Base-by-base conservation (phyloP, 1,140 invertebrate species). In the Drosophila pandora region DNA sequence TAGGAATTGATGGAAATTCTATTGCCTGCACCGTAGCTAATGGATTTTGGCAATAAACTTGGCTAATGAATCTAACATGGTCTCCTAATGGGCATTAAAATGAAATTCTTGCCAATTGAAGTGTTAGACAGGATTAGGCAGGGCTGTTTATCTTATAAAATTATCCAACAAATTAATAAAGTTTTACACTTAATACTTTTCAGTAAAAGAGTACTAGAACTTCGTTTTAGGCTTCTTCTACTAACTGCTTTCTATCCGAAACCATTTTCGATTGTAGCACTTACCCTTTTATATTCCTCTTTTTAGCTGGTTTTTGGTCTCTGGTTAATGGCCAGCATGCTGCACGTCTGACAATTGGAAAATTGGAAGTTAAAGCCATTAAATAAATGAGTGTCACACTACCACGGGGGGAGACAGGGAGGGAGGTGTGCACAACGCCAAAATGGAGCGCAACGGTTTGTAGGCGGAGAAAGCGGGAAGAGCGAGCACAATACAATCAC, bases 351-450 rank as follows among this genome's bases (percentile, higher is more conserved):
- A 88, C 83, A 87, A 85, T 85, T 87, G 83, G 75, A 85, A 88
- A 88, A 87, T 88, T 82, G 83, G 83, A 87, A 87, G 83, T 88
- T 87, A 88, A 84, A 88, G 82, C 83, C 83, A 87, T 87, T 87
- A 87, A 87, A 87, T 87, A 87, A 87, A 88, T 87, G 83, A 88
- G 83, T 81, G 83, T 85, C 82, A 85, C 78, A 75, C 74, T 6
- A 12, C 10, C 17, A 28, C 17, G 34, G 22, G 3, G 30, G 21
- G 13, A n/a, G 25, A 4, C 3, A 17, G 39, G 17, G 25, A 10
- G 7, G 25, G 60, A 39, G 39, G 45, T 37, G 13, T 43, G n/a
- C n/a, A n/a, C n/a, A n/a, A n/a, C 2, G 17, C 13, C 13, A 17
- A 53, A 12, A 34, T 22, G 43, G 39, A 28, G 23, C 47, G 32